phyloP scores from a whole-genome alignment of 2,797 vertebrate genomes.

The Diplodus sargus region DNA sequence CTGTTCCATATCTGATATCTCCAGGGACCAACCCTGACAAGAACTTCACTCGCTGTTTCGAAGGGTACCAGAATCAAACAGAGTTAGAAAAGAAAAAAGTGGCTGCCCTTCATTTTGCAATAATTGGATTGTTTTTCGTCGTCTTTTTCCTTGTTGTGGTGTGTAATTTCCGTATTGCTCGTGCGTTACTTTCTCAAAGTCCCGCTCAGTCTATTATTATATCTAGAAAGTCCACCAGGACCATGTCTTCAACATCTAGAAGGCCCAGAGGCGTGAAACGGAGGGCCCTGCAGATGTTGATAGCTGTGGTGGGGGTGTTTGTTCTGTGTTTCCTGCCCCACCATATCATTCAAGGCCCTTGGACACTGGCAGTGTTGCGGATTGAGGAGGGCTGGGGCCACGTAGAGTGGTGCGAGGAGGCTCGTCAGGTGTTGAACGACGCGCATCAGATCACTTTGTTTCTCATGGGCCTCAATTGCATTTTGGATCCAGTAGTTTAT shows the following conservation, averaged over 20 bases:
- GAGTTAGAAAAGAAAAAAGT: conserved; percentile 51
- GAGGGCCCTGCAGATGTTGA: conserved; percentile 92
- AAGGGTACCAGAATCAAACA: conserved; percentile 77
- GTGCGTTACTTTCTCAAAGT: conserved; percentile 79
- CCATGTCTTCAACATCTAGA: not conserved
- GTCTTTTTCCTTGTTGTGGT: conserved; percentile 88
- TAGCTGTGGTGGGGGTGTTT: conserved; percentile 91
- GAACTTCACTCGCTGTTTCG: conserved; percentile 87
- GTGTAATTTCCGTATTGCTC: conserved; percentile 91
- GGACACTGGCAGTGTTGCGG: conserved; percentile 89
- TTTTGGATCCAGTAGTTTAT: conserved; percentile 95
- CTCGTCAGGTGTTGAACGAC: conserved; percentile 87
- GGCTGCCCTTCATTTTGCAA: conserved; percentile 82
- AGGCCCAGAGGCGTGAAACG: conserved; percentile 82
- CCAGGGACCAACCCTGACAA: conserved; percentile 7
- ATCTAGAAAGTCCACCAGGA: conserved; percentile 49
- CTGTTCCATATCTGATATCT: conserved; percentile 76
- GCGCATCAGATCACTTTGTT: conserved; percentile 92
- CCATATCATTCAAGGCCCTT: conserved; percentile 91
- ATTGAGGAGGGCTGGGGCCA: conserved; percentile 75
- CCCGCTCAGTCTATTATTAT: conserved; percentile 34
- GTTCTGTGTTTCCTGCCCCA: conserved; percentile 94
- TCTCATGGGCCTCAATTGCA: conserved; percentile 92
- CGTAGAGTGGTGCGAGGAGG: conserved; percentile 49
- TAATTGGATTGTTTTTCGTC: conserved; percentile 86